These are phyloP conservation scores for Zapus hudsonius DNA, from an alignment of 2,113 vertebrate genomes.

Conservation along the genomic window DNA sequence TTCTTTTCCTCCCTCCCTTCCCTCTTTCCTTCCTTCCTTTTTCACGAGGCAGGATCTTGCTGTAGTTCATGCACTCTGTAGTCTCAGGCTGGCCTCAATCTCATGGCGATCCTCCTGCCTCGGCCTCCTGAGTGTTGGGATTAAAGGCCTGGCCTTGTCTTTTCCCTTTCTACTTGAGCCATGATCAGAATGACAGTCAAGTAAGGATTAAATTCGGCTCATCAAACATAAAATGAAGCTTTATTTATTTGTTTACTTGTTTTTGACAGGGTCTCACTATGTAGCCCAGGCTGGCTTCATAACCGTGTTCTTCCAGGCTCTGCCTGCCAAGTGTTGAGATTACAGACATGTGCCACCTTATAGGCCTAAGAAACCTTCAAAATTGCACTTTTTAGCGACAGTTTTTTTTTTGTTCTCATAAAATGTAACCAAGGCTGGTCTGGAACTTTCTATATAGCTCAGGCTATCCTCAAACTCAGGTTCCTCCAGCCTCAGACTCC, in stretches of 20 bases:
- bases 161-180: slow-evolving; percentile 56
- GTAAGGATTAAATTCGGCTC: background rate
- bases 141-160: background rate
- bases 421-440: too few species aligned
- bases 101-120: too few species aligned
- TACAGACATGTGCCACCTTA: background rate
- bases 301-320: background rate
- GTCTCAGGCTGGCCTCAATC: too few species aligned
- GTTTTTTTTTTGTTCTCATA: too few species aligned
- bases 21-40: too few species aligned
- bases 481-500: background rate
- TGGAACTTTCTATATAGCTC: background rate
- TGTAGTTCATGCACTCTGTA: too few species aligned
- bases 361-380: background rate
- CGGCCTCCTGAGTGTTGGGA: too few species aligned
- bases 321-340: background rate
- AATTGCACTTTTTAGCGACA: background rate
- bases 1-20: too few species aligned
- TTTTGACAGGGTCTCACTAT: background rate
- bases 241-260: background rate
- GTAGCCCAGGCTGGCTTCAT: background rate
- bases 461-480: background rate
- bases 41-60: too few species aligned
- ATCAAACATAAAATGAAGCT: background rate
- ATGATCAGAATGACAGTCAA: background rate